These are phyloP conservation scores for Apogon hyalosoma DNA, from an alignment of 2,797 vertebrate genomes.

Conservation along the genomic window DNA sequence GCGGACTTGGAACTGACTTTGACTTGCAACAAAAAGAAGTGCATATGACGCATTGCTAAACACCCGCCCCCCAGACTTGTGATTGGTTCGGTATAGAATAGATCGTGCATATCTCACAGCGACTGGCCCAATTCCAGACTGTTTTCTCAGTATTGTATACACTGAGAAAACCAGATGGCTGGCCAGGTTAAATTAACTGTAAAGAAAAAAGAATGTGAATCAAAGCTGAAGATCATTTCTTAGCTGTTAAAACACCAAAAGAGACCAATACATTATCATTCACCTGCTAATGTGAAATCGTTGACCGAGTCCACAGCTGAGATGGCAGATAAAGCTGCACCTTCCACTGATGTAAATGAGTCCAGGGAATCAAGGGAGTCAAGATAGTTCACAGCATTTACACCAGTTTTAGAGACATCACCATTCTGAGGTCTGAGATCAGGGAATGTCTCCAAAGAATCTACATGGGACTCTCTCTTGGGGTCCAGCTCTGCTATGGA, in stretches of 20 bases:
- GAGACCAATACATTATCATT: slow-evolving; percentile 22
- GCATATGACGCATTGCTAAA: too few species aligned
- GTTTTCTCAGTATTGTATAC: too few species aligned
- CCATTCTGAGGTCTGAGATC: not conserved
- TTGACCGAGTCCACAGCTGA: slow-evolving; percentile 68
- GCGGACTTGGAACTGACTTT: too few species aligned
- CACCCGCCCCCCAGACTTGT: too few species aligned
- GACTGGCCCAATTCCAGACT: too few species aligned
- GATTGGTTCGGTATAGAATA: too few species aligned
- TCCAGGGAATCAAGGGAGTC: slow-evolving; percentile 85
- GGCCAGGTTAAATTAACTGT: too few species aligned
- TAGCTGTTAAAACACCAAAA: not conserved
- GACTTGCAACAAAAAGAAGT: too few species aligned
- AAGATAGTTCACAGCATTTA: slow-evolving; percentile 23
- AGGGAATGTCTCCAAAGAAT: slow-evolving; percentile 74
- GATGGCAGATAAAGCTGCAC: slow-evolving; percentile 23
- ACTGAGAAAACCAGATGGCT: too few species aligned
- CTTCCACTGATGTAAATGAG: slow-evolving; percentile 72
- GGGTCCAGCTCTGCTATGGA: not conserved
- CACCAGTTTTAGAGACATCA: not conserved
- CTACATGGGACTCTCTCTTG: slow-evolving; percentile 59
- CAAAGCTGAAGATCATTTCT: not conserved
- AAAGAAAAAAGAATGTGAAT: not conserved
- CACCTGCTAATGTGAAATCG: slow-evolving; percentile 73
- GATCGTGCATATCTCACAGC: too few species aligned